Evolutionary conservation across 1,140 invertebrate species (phyloP), one percentile per base, ranked within the genome.

Genomic region (Penaeus indicus): DNA sequence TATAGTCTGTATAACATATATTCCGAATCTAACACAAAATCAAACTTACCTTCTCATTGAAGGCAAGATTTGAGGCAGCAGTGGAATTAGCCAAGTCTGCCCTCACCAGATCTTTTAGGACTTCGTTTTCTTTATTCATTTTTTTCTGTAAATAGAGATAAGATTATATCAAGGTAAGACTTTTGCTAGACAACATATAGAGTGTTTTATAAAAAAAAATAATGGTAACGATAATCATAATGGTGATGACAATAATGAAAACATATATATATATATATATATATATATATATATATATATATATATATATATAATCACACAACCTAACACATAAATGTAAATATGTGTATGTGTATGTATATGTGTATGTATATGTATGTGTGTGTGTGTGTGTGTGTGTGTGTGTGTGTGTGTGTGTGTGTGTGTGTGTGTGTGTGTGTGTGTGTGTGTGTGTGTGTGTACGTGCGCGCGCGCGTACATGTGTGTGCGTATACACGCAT

Each of bases 31-130:
- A 72, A 13, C 25, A 72, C 13, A 72, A 72, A 72, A 25, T 25
- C 38, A 42, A 62, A 22, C 42, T 32, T 81, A 85, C 84, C 84
- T 85, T 19, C 38, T 85, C 84, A 54, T 85, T 85, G 64, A 85
- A 85, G 21, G 84, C 84, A 3, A 85, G 64, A 69, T 85, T 85
- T 42, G 84, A 85, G n/a, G 84, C 84, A 7, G 84, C 21, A 22
- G 21, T 72, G 21, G 64, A 67, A 32, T 63, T n/a, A 16, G 64
- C 64, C 13, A 85, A 42, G 64, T 85, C 84, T 22, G 64, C 84
- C n/a, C 84, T 25, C 84, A 85, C 25, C 47, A 82, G 32, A 32
- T n/a, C 69, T 27, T 8, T 42, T 42, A 42, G n/a, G 32, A 32
- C 69, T 4, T 11, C n/a, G 13, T 72, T 32, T 72, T 72, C 32